Base-by-base conservation (phyloP, 2,797 vertebrate genomes). In the Pseudochirops cupreus region DNA sequence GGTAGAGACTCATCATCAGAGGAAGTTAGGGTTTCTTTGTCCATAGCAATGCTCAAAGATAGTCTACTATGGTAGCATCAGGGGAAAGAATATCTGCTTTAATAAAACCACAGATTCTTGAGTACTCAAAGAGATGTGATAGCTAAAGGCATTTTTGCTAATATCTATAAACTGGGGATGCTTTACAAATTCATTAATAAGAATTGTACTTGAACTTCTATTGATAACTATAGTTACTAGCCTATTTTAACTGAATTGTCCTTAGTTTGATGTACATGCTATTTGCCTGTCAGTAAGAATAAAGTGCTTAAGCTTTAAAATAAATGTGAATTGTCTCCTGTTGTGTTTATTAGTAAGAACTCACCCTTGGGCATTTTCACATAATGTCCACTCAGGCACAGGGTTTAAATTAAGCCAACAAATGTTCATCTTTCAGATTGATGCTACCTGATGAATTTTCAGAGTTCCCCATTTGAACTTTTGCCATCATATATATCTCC, bases 321-420 rank as follows among this genome's bases (percentile, higher is more conserved):
- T 33, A 62, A 1, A 3, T 31, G 31, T 62, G 59, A 31, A 59
- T 31, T 62, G 59, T 33, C 29, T 62, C 59, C 12, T 62, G 33
- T 62, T 33, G 31, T 62, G 58, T 59, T 29, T 59, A 29, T 56
- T 87, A 59, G 94, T 95, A 91, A 91, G 94, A 94, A 95, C 39
- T 95, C 92, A 92, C 95, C 10, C 92, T 95, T 74, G 96, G 82
- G 94, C 33, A 90, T 91, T 94, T 96, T 87, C 67, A 95, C 52
- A 94, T 92, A 97, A 92, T 96, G 92, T 90, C 16, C 89, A 93
- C 52, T 93, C 58, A 95, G 91, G 93, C 95, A 59, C 92, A 29
- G n/a, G 4, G 97, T 56, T 97, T 96, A 97, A 11, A 50, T 74
- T 95, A 97, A 97, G 56, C 29, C 91, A 74, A 31, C 33, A 93